Evolutionary conservation across 2,113 vertebrate genomes (phyloP), one percentile per base, ranked within the genome.

Genomic region (Daphoenositta chrysoptera): DNA sequence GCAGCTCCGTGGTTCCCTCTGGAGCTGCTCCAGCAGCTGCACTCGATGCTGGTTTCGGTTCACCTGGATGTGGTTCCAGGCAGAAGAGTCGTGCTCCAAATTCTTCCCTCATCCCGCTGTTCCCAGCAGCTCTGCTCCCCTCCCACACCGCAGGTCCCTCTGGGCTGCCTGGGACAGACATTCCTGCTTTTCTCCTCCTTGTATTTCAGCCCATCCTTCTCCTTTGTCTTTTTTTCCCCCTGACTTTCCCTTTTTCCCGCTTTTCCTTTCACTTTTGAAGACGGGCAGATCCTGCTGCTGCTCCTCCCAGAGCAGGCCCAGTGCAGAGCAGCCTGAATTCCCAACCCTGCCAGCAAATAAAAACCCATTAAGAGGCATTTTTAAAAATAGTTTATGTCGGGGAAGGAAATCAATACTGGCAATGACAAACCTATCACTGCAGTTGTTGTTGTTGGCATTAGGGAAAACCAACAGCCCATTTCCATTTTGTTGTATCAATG

Each of bases 11-110:
- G 58, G 2, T 2, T 26, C 39, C 11, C 82, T 13, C 69, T 65
- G 83, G 31, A 1, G 9, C 7, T 1, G 1, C 58, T 35, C 71
- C 61, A 76, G 53, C 61, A 35, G 71, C 31, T 26, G 20, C 71
- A 2, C 33, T 44, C 8, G 7, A 2, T 30, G 31, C 31, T 31
- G 9, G 14, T 17, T 33, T 33, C 11, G 44, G 11, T 37, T 60
- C 26, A 42, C 35, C 35, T 4, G 14, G 11, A 7, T 0, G 45
- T 10, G 39, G 7, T 8, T 15, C 3, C 4, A 44, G 30, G 42
- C 6, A 2, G 2, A 50, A 6, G 20, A 56, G 22, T 5, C 3
- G 27, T 0, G 10, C 64, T 61, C 47, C 40, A 6, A 1, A 27
- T 40, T 57, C 40, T 40, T 5, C 3, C 54, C 65, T 57, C 24